Conservation (phyloP, 2,888 invertebrate genomes). For the Leptogaster cylindrica region DNA sequence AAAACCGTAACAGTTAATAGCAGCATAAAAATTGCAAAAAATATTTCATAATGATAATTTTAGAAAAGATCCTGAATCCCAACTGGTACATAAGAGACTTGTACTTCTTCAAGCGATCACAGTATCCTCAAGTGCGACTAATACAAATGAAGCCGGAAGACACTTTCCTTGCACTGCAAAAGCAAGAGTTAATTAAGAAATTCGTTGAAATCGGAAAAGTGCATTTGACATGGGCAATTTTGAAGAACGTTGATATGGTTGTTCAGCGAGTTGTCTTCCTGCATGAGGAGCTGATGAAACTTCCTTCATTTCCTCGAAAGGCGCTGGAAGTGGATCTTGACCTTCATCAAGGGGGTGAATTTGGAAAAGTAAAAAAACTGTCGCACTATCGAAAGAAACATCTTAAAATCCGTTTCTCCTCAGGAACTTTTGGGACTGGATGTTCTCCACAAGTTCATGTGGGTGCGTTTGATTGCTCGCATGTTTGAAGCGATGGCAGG, state of each 20-base stretch:
- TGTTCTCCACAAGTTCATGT: constrained; percentile 97
- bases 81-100: constrained; percentile 94
- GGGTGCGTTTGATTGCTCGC: constrained; percentile 93
- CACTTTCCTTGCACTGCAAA: constrained; percentile 87
- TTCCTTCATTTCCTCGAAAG: constrained; percentile 97
- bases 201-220: constrained; percentile 98
- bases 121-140: constrained; percentile 95
- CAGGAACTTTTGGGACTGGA: constrained; percentile 89
- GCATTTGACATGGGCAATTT: constrained; percentile 86
- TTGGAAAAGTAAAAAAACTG: constrained; percentile 79
- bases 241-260: constrained; percentile 92
- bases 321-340: constrained; percentile 96
- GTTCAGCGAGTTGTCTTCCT: constrained; percentile 97
- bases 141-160: constrained; percentile 92
- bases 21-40: not conserved
- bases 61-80: constrained; percentile 96
- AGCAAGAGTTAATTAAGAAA: constrained; percentile 89
- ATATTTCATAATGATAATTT: not conserved
- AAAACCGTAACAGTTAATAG: constrained; percentile 76
- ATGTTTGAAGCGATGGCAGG: constrained; percentile 99
- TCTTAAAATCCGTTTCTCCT: not conserved
- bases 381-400: no score
- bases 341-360: constrained; percentile 85
- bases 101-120: constrained; percentile 94
- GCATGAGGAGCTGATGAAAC: constrained; percentile 97